Base-by-base conservation (phyloP, 2,797 vertebrate species). In the Oryzias dopingdopingensis region DNA sequence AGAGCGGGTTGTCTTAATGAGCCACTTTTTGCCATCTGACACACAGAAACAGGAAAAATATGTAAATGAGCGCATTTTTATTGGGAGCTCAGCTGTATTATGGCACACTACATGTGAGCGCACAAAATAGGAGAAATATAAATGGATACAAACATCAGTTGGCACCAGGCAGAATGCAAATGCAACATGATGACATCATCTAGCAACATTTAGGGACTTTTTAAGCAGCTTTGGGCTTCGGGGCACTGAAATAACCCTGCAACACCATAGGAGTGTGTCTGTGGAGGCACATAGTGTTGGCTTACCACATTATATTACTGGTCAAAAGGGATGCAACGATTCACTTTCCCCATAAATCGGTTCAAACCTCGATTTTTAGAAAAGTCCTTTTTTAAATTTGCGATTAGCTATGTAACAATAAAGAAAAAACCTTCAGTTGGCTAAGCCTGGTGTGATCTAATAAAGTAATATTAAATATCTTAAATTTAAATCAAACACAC, bases 31-130 rank as follows among this genome's bases (percentile, higher is more conserved):
- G 23, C 43, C 54, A 40, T 57, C 42, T 57, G 49, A 57, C 48
- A 50, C 32, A 29, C 54, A 52, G 20, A 45, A 52, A 46, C 29
- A 42, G 54, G 32, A 47, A 65, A 41, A 57, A 57, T 65, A 65
- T 65, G 62, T n/a, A 65, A 65, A 57, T 52, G 48, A 52, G 55
- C 51, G 49, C 32, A 29, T 54, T 23, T 47, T 65, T 57, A 46
- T 46, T 51, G 14, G 62, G 43, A 57, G 46, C 29, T 52, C 50
- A 32, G 48, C 62, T 57, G n/a, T 57, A 41, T 52, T 42, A 51
- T 46, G 52, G 37, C 45, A 52, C 48, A 47, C 24, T 29, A 29
- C 42, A 41, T 50, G 41, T 23, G 29, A 45, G 16, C 24, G 13
- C 40, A 49, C 22, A 47, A 17, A n/a, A 24, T 10, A 22, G 56